Evolutionary conservation across 2,797 vertebrate species (phyloP).

Genomic region (Heteromormyrus szaboi): DNA sequence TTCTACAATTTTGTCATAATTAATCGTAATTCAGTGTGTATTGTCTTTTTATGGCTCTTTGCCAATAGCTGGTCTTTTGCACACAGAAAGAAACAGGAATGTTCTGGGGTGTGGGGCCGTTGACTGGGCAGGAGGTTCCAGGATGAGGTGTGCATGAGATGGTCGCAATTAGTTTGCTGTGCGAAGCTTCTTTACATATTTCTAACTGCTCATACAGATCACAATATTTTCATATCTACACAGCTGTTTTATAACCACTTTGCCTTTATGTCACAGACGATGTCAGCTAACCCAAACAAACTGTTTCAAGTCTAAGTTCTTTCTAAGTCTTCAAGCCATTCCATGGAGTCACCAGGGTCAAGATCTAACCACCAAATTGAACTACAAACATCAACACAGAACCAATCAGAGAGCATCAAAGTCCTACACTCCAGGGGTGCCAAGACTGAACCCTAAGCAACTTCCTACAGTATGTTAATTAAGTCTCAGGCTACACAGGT

Average conservation of each 20-base stretch:
- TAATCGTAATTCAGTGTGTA: not conserved
- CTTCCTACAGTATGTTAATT: not conserved
- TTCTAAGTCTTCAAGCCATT: not conserved
- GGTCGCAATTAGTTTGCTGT: not conserved
- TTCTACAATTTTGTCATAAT: not conserved
- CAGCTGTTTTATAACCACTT: constrained; percentile 1
- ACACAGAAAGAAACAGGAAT: not conserved
- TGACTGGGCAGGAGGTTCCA: not conserved
- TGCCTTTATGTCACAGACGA: not conserved
- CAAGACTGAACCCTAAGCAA: not conserved
- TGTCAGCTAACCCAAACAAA: not conserved
- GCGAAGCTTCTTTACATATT: not conserved
- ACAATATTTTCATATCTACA: not conserved
- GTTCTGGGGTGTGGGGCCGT: not conserved
- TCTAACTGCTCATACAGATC: not conserved
- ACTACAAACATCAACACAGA: not conserved
- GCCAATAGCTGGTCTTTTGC: not conserved
- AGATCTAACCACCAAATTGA: not conserved
- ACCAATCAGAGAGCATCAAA: not conserved
- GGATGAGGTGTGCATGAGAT: not conserved
- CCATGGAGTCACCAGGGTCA: not conserved
- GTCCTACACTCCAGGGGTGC: not conserved
- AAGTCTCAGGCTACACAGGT: not conserved
- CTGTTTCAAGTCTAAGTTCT: not conserved
- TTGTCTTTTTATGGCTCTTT: not conserved